phyloP scores from a whole-genome alignment of 2,888 invertebrate genomes.

The Xanthorhoe spadicearia region DNA sequence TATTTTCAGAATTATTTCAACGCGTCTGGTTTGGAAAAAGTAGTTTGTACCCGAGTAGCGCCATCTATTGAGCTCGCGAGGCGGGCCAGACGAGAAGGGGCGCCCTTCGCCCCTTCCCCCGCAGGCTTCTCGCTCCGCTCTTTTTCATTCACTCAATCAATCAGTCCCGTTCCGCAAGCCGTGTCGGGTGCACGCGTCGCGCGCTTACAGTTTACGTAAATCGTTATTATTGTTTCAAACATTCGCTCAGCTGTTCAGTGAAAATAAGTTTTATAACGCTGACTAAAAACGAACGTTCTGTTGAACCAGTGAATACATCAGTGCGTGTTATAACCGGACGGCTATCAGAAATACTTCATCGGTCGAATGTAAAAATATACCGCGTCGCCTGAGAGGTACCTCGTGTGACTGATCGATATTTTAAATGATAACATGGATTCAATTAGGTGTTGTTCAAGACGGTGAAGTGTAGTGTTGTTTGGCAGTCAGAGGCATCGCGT shows the following conservation, averaged over 20 bases:
- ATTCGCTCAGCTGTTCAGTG: constrained; percentile 80
- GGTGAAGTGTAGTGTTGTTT: constrained; percentile 62
- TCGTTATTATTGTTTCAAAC: constrained; percentile 78
- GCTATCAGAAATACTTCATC: constrained; percentile 72
- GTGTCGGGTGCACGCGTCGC: constrained; percentile 48
- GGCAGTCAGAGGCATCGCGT: constrained; percentile 49
- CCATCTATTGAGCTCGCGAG: constrained; percentile 65
- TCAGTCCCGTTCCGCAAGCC: constrained; percentile 73
- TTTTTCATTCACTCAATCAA: constrained; percentile 69
- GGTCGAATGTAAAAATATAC: constrained; percentile 81
- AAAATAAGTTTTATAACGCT: constrained; percentile 56
- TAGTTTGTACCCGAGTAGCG: constrained; percentile 48
- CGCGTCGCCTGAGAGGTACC: constrained; percentile 74
- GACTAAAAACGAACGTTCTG: constrained; percentile 33
- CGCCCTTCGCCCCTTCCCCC: constrained; percentile 46
- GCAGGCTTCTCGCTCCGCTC: constrained; percentile 46
- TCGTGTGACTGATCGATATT: constrained; percentile 84
- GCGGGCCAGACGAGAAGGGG: constrained; percentile 23
- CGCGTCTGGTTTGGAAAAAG: constrained; percentile 43
- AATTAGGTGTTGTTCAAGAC: constrained; percentile 78
- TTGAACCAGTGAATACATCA: constrained; percentile 44
- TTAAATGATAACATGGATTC: constrained; percentile 84
- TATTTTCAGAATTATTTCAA: constrained; percentile 46
- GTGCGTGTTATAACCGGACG: constrained; percentile 55
- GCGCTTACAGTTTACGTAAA: constrained; percentile 54